A percentile compares a stretch with the other conserved stretches of the same genome.
These are phyloP conservation scores for Drosophila atripex DNA, from an alignment of 2,888 invertebrate species.

Conservation along the genomic window DNA sequence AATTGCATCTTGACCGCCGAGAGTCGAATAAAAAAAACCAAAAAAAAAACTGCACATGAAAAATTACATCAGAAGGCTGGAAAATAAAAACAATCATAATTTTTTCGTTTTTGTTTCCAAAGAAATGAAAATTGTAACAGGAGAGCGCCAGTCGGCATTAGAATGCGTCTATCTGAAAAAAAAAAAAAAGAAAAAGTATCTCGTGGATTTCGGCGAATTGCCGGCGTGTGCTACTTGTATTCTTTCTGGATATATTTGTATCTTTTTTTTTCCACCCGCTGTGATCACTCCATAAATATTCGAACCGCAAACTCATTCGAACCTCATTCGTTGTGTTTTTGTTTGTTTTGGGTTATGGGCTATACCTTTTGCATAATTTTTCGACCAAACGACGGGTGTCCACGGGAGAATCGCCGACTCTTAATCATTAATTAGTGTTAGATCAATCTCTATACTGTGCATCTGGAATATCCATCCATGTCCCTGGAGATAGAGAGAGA, in stretches of 20 bases:
- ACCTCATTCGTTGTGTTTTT: constrained; percentile 18
- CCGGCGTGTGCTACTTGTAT: constrained; percentile 66
- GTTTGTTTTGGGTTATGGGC: constrained; percentile 22
- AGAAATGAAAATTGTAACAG: constrained; percentile 66
- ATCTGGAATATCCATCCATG: not conserved
- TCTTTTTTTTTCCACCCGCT: constrained; percentile 49
- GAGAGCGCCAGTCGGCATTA: constrained; percentile 29
- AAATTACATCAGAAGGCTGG: constrained; percentile 60
- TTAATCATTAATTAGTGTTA: constrained; percentile 71
- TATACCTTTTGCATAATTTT: constrained; percentile 61
- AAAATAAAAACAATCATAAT: constrained; percentile 26
- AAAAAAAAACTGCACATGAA: constrained; percentile 66
- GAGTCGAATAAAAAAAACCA: constrained; percentile 38
- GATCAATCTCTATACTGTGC: constrained; percentile 53
- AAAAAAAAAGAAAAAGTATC: too few species aligned
- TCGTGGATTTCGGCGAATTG: constrained; percentile 58
- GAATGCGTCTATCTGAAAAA: constrained; percentile 2
- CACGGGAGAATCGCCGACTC: constrained; percentile 1
- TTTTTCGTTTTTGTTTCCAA: constrained; percentile 52
- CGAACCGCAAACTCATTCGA: constrained; percentile 71
- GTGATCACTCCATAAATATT: constrained; percentile 39
- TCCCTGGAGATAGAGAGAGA: constrained; percentile 19
- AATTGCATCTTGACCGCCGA: constrained; percentile 69
- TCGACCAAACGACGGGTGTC: constrained; percentile 50
- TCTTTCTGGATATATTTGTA: not conserved